phyloP scores from a whole-genome alignment of 2,888 invertebrate species.

The Phorcus lineatus region DNA sequence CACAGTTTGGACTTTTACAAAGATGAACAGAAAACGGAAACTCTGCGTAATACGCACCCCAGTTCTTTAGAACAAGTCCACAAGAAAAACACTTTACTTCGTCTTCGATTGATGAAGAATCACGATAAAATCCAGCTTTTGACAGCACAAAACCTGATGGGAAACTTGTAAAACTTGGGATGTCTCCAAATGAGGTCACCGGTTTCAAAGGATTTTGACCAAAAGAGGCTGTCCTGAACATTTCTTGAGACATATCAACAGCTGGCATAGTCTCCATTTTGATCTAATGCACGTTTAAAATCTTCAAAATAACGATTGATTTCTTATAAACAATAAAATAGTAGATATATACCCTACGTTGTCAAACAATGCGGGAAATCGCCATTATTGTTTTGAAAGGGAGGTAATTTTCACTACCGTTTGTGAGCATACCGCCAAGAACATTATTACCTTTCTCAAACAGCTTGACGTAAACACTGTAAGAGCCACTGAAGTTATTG shows the following conservation, averaged over 20 bases:
- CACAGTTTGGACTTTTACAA: neutral
- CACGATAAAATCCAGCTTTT: slow-evolving; percentile 14
- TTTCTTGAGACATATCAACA: slow-evolving; percentile 6
- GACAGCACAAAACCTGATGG: neutral
- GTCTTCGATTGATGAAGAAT: neutral
- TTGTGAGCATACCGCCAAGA: neutral
- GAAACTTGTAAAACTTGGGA: neutral
- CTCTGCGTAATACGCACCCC: neutral
- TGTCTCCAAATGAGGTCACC: neutral
- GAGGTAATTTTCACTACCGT: neutral
- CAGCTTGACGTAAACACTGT: no score
- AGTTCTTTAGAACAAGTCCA: neutral
- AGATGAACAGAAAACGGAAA: neutral
- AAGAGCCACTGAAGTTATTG: no score
- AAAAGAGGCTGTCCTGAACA: neutral
- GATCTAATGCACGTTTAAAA: neutral
- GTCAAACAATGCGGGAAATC: slow-evolving; percentile 20
- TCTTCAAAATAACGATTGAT: neutral
- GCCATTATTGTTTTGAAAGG: neutral
- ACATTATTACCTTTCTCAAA: neutral
- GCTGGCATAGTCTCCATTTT: neutral
- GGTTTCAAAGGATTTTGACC: neutral
- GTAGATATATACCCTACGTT: neutral
- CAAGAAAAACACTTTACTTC: slow-evolving; percentile 12
- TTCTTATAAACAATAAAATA: neutral